Conservation (phyloP, 2,113 vertebrate species). For the Dendropsophus ebraccatus region DNA sequence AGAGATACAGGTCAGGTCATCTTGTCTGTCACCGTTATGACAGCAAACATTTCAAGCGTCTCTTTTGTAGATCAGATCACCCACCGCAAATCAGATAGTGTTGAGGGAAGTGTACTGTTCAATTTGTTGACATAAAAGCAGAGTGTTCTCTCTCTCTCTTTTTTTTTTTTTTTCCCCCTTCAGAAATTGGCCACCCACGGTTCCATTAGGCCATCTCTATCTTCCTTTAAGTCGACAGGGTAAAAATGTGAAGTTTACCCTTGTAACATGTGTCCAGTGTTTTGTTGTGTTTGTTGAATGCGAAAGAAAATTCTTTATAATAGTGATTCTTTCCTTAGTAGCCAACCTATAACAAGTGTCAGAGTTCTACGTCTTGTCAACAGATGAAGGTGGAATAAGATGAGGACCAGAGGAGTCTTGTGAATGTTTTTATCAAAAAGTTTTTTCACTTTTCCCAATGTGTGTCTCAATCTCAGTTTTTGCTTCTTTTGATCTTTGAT, state of each 20-base stretch:
- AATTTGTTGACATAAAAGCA: slow-evolving; percentile 28
- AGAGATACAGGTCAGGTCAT: slow-evolving; percentile 14
- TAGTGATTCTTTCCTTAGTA: not conserved
- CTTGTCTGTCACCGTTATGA: not conserved
- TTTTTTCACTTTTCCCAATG: not conserved
- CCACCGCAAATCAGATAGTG: slow-evolving; percentile 4
- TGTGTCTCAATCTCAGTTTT: not conserved
- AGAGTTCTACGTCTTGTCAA: not conserved
- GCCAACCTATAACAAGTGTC: not conserved
- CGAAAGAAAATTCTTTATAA: not conserved
- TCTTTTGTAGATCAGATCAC: not conserved
- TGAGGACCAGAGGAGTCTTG: not conserved
- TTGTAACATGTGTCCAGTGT: not conserved
- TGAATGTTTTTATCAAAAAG: not conserved
- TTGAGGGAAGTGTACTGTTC: slow-evolving; percentile 9
- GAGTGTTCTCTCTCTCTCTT: not conserved
- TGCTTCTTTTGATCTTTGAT: not conserved
- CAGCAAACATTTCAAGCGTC: slow-evolving; percentile 19
- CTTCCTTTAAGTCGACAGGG: not conserved
- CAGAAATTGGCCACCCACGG: slow-evolving; percentile 28
- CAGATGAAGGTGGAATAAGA: not conserved
- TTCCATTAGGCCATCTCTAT: not conserved
- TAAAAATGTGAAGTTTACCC: not conserved
- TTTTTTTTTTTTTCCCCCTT: not conserved
- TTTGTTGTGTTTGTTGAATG: slow-evolving; percentile 10